These are phyloP conservation scores for Belonocnema kinseyi DNA, from an alignment of 1,140 invertebrate species.

Conservation along the genomic window DNA sequence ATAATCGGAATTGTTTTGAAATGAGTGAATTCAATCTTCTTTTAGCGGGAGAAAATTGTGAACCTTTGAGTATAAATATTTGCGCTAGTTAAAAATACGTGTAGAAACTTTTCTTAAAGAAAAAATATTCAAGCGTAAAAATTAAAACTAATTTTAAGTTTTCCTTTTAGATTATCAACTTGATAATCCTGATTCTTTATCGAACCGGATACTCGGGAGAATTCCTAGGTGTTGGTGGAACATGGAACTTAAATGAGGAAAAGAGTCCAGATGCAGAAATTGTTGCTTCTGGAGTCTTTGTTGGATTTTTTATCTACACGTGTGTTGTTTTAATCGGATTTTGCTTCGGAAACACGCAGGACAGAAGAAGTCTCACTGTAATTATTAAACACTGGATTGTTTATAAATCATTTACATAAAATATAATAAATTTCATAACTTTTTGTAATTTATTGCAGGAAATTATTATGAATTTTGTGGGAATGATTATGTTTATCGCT, in stretches of 20 bases:
- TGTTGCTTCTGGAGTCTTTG: conserved; percentile 88
- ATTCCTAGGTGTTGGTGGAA: conserved; percentile 89
- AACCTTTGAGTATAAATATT: too few relatives aligned
- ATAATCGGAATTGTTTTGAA: too few relatives aligned
- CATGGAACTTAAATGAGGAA: conserved; percentile 92
- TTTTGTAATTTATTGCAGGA: conserved; percentile 78
- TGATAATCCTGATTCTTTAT: conserved; percentile 88
- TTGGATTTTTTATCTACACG: conserved; percentile 90
- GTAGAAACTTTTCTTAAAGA: too few relatives aligned
- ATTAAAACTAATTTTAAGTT: conserved; percentile 7
- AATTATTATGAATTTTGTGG: conserved; percentile 90
- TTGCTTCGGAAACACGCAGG: conserved; percentile 84
- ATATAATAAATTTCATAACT: conserved; percentile 15
- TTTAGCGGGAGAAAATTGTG: too few relatives aligned
- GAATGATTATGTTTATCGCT: conserved; percentile 87
- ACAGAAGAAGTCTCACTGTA: conserved; percentile 81
- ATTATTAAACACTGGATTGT: conserved; percentile 42
- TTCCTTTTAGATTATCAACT: conserved; percentile 83
- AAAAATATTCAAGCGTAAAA: neutral
- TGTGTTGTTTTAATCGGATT: conserved; percentile 82
- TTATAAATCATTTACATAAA: conserved; percentile 4
- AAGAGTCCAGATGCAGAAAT: conserved; percentile 91
- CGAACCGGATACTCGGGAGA: conserved; percentile 87
- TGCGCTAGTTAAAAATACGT: too few relatives aligned
- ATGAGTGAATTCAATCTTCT: too few relatives aligned